phyloP scores from a whole-genome alignment of 2,113 vertebrate genomes.

The Excalfactoria chinensis region DNA sequence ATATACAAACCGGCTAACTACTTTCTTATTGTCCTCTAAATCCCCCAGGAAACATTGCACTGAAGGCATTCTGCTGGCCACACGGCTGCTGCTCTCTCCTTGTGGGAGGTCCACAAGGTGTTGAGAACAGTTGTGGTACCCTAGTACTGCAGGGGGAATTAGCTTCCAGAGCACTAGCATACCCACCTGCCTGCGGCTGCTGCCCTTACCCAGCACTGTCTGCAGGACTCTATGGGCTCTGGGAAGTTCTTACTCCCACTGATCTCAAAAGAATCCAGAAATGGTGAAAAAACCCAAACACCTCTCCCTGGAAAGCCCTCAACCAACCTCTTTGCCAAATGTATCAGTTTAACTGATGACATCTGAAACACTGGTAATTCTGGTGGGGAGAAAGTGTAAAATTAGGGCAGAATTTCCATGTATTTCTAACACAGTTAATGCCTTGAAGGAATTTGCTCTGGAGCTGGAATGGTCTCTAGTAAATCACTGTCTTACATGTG shows the following conservation, averaged over 20 bases:
- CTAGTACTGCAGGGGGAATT: not conserved
- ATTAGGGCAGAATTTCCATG: not conserved
- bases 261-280: not conserved
- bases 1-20: slow-evolving; percentile 43
- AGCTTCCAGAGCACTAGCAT: not conserved
- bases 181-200: not conserved
- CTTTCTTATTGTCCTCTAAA: slow-evolving; percentile 65
- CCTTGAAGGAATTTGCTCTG: not conserved
- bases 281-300: not conserved
- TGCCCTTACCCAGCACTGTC: not conserved
- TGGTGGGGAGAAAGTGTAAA: not conserved
- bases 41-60: slow-evolving; percentile 31
- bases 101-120: slow-evolving; percentile 56
- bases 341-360: not conserved
- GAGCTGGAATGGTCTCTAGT: not conserved
- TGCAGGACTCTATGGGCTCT: not conserved
- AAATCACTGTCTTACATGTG: rapidly evolving
- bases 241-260: not conserved
- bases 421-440: not conserved
- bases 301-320: not conserved
- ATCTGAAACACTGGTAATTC: not conserved
- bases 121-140: not conserved
- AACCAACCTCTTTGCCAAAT: not conserved
- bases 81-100: not conserved
- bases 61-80: slow-evolving; percentile 7